phyloP scores from a whole-genome alignment of 2,113 vertebrate species.

The Nesoenas mayeri region DNA sequence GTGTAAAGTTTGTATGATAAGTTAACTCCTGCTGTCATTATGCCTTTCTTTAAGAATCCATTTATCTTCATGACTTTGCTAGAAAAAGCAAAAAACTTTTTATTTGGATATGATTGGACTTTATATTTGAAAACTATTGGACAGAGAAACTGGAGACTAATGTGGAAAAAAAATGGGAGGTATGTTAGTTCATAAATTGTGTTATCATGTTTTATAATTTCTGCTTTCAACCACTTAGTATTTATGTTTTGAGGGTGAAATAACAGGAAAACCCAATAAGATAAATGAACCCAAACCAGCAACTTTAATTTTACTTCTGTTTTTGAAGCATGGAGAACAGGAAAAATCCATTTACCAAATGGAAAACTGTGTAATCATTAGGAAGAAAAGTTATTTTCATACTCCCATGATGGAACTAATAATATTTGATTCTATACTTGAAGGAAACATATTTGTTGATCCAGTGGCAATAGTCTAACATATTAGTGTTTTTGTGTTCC shows the following conservation, averaged over 20 bases:
- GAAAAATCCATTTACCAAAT: neutral
- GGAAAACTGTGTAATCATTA: neutral
- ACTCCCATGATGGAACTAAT: neutral
- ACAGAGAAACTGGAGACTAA: neutral
- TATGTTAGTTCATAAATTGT: neutral
- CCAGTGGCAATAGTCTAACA: neutral
- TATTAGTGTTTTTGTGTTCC: neutral
- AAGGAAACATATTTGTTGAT: neutral
- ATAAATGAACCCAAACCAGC: neutral
- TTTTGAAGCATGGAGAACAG: neutral
- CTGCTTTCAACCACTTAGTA: neutral
- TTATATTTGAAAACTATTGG: neutral
- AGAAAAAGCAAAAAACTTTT: neutral
- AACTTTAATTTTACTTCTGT: neutral
- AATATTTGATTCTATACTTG: neutral
- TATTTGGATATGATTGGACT: neutral
- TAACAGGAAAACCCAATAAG: neutral
- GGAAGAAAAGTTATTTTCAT: neutral
- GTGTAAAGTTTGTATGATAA: slow-evolving; percentile 12
- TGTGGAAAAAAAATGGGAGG: neutral
- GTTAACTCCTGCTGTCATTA: slow-evolving; percentile 26
- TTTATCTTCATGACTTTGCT: slow-evolving; percentile 33
- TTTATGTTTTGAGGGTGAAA: neutral
- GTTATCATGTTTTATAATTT: neutral
- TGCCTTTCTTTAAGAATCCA: slow-evolving; percentile 7